These are phyloP conservation scores for Carduelis carduelis DNA, from an alignment of 2,797 vertebrate genomes.

Conservation along the genomic window DNA sequence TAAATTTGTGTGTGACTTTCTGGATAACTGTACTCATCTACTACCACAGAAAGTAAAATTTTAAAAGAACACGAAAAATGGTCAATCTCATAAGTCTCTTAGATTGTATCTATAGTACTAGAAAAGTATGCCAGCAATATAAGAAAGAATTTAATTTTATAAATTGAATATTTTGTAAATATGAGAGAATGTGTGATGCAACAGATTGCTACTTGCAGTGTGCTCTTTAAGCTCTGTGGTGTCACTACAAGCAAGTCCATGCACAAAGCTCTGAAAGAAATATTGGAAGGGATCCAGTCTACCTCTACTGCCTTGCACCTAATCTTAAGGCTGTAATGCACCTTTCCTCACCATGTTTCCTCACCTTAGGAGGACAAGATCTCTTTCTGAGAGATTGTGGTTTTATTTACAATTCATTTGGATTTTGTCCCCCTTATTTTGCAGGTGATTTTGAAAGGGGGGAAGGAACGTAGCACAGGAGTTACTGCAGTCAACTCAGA, in stretches of 20 bases:
- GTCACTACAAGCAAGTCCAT: background rate
- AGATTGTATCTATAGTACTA: background rate
- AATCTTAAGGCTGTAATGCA: background rate
- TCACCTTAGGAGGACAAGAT: background rate
- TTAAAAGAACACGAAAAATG: background rate
- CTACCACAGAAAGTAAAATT: background rate
- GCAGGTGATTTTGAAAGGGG: conserved; percentile 86
- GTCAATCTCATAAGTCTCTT: background rate
- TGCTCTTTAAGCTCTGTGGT: background rate
- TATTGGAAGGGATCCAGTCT: background rate
- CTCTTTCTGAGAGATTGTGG: background rate
- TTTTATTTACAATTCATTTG: background rate
- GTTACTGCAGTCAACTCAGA: conserved; percentile 86
- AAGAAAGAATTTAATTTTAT: background rate
- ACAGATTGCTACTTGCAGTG: background rate
- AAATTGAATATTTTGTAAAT: background rate
- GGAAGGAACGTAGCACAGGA: conserved; percentile 85
- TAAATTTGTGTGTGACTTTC: background rate
- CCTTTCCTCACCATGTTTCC: background rate
- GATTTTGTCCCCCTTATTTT: background rate
- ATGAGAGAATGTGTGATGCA: background rate
- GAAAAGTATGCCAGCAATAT: background rate
- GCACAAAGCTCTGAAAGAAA: background rate
- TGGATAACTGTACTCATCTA: background rate
- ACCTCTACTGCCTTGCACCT: background rate